Evolutionary conservation across 2,888 invertebrate genomes (phyloP).

Genomic region (Dyspetes luteomarginatus): DNA sequence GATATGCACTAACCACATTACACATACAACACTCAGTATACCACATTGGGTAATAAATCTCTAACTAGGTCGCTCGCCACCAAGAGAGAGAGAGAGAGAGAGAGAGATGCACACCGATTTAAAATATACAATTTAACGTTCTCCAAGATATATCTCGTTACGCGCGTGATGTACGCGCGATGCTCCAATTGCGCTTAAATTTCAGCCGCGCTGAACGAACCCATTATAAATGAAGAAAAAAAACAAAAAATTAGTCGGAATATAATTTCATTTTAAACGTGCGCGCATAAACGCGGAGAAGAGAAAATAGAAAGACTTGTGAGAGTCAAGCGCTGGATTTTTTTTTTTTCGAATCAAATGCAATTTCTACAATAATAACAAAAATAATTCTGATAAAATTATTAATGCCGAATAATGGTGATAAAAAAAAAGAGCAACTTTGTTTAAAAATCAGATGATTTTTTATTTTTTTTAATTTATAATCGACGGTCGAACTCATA

Average conservation of each 20-base stretch:
- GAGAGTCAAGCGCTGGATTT: conserved; percentile 56
- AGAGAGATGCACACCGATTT: conserved; percentile 50
- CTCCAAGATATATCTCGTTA: conserved; percentile 43
- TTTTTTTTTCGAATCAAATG: conserved; percentile 35
- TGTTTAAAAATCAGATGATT: no score
- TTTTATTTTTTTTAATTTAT: conserved; percentile 3
- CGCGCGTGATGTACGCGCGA: conserved; percentile 43
- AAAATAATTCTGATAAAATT: not conserved
- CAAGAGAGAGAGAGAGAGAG: no score
- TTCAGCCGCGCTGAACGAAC: conserved; percentile 13
- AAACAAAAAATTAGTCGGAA: not conserved
- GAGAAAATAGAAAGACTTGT: conserved; percentile 9
- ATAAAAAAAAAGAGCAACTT: no score
- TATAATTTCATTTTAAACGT: not conserved
- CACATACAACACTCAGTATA: not conserved
- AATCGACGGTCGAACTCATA: conserved; percentile 36
- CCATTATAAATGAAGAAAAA: not conserved
- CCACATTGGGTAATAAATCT: conserved; percentile 54
- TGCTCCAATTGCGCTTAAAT: conserved; percentile 62
- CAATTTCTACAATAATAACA: conserved; percentile 45
- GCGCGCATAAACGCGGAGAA: not conserved
- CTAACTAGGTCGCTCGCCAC: conserved; percentile 50
- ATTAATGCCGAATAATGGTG: no score
- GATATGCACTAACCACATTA: conserved; percentile 3
- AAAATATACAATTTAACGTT: conserved; percentile 55